Percentiles rank a stretch among this genome's conserved stretches.
Evolutionary conservation across 2,888 invertebrate species (phyloP).

Genomic region (Plemyria rubiginata): DNA sequence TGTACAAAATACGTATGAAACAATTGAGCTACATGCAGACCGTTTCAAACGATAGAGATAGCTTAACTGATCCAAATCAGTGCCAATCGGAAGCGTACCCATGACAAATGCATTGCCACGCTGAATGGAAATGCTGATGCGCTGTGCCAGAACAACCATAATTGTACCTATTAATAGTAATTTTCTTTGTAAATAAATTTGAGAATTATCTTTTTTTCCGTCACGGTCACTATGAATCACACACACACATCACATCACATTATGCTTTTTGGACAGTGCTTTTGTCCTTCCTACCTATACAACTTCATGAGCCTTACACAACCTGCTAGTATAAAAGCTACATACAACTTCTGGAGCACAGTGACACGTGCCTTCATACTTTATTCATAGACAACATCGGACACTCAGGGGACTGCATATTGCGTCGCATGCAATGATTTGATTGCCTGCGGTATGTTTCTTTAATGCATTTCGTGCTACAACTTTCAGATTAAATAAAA

Average conservation of each 20-base stretch:
- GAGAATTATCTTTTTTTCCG: too few relatives aligned
- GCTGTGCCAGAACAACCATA: too few relatives aligned
- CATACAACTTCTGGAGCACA: slow-evolving; percentile 47
- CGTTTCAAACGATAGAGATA: too few relatives aligned
- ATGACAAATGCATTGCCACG: too few relatives aligned
- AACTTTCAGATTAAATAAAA: slow-evolving; percentile 4
- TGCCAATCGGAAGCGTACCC: too few relatives aligned
- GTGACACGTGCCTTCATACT: slow-evolving; percentile 63
- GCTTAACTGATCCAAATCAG: too few relatives aligned
- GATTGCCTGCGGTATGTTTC: slow-evolving; percentile 35
- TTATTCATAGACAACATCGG: slow-evolving; percentile 64
- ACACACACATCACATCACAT: too few relatives aligned
- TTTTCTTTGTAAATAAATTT: too few relatives aligned
- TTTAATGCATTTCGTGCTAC: slow-evolving; percentile 20
- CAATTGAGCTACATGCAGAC: too few relatives aligned
- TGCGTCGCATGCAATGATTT: slow-evolving; percentile 53
- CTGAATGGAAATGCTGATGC: too few relatives aligned
- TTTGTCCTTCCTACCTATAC: neutral
- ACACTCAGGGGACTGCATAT: slow-evolving; percentile 50
- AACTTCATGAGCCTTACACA: slow-evolving; percentile 9
- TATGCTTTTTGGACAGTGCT: neutral
- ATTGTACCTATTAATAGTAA: too few relatives aligned
- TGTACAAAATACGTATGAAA: too few relatives aligned
- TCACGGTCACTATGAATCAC: neutral
- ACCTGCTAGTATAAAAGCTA: slow-evolving; percentile 28